Base-by-base conservation (phyloP, 2,113 vertebrate species). In the Bubalus kerabau region DNA sequence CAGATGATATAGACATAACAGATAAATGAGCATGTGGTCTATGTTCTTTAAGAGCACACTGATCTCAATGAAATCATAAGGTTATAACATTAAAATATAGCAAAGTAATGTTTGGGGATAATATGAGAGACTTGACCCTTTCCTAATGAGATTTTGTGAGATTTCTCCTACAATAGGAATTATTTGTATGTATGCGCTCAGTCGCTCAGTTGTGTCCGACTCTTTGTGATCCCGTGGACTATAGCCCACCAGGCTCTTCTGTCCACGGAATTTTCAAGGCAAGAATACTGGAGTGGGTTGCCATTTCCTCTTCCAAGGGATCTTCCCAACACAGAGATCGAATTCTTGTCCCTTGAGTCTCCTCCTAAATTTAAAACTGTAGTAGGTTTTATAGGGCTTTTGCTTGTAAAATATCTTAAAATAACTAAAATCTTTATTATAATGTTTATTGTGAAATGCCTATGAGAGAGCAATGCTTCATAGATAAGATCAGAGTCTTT, bases 401-500 rank as follows among this genome's bases (percentile, higher is more conserved):
- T 62, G 16, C 16, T 84, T 60, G 1, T 32, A 54, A 12, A 84
- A 10, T 43, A 85, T 64, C 48, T 56, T 95, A 36, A 52, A 59
- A 6, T 92, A 82, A 64, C 57, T 74, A 17, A 95, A 52, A 88
- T 88, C 0, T 84, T 92, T 84, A 94, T 85, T 93, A 62, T 67
- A n/a, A 78, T 78, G 26, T 3, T 83, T 67, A 48, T 36, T 48
- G 52, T 86, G 50, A 97, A 95, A 88, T 91, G 43, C 26, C 43
- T 57, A 26, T 23, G 40, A 62, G 78, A 71, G 48, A 48, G 32
- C 64, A 57, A 36, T 43, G 7, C n/a, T 83, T 92, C 43, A 8
- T 54, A 95, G 13, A n/a, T 82, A 54, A 93, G 50, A 95, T 87
- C 21, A 89, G 52, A 93, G 57, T n/a, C 32, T 88, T 95, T 94